Conservation (phyloP, 2,888 invertebrate species). For the Uloborus plumipes region DNA sequence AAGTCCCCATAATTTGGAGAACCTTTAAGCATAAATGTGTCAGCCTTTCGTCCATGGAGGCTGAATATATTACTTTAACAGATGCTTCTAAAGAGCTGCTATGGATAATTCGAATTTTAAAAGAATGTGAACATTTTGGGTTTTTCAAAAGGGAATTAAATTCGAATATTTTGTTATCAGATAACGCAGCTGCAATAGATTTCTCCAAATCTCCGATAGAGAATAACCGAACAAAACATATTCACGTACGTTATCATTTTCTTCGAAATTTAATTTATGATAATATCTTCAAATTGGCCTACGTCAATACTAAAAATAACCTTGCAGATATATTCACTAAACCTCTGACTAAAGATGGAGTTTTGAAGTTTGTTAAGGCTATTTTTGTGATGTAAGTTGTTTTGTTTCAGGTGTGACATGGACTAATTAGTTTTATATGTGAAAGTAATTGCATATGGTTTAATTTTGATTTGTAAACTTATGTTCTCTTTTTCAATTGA, state of each 20-base stretch:
- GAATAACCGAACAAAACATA: neutral
- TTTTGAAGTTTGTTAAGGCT: too few relatives aligned
- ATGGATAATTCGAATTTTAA: neutral
- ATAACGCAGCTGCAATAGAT: neutral
- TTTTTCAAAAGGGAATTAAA: neutral
- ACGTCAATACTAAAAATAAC: neutral
- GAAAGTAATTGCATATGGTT: too few relatives aligned
- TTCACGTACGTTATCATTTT: neutral
- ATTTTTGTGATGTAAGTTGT: too few relatives aligned
- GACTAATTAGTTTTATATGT: too few relatives aligned
- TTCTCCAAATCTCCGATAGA: neutral
- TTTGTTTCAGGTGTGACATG: too few relatives aligned
- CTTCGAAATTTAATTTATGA: neutral
- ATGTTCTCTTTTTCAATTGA: too few relatives aligned
- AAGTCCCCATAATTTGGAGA: neutral
- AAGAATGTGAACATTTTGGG: neutral
- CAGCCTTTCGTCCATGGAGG: constrained; percentile 23
- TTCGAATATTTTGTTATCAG: neutral
- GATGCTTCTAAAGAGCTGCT: constrained; percentile 16
- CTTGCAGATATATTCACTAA: neutral
- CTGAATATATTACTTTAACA: constrained; percentile 20
- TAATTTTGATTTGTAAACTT: too few relatives aligned
- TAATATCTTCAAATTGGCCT: neutral
- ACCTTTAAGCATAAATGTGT: constrained; percentile 25
- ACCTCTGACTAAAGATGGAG: neutral